Percentiles rank a stretch among this genome's conserved stretches.
phyloP scores from a whole-genome alignment of 2,888 invertebrate genomes.

The Eupithecia inturbata region DNA sequence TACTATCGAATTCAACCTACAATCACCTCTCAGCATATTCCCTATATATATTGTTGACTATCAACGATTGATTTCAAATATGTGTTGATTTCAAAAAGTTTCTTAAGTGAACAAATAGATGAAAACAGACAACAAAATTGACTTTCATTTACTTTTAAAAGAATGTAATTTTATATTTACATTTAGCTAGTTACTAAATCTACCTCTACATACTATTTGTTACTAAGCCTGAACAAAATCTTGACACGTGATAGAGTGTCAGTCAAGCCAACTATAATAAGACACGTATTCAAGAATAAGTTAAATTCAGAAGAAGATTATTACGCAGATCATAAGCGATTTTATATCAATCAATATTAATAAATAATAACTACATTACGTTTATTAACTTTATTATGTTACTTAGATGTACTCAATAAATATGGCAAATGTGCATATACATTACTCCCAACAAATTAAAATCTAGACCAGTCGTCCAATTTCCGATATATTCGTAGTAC shows the following conservation, averaged over 20 bases:
- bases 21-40: background rate
- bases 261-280: background rate
- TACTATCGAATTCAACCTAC: background rate
- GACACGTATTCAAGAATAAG: background rate
- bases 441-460: background rate
- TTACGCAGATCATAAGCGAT: background rate
- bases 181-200: background rate
- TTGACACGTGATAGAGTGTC: background rate
- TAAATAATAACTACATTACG: background rate
- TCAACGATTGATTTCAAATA: background rate
- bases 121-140: too few species aligned
- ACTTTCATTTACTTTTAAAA: too few species aligned
- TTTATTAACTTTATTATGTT: background rate
- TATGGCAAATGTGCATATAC: background rate
- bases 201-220: too few species aligned
- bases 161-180: background rate
- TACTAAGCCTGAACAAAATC: background rate
- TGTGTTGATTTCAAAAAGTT: background rate
- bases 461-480: constrained; percentile 9
- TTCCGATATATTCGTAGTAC: constrained; percentile 10
- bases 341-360: background rate
- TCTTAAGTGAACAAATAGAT: background rate
- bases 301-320: background rate
- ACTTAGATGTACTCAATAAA: background rate
- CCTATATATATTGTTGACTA: background rate